Conservation (phyloP, 2,113 vertebrate species). For the Litocranius walleri region DNA sequence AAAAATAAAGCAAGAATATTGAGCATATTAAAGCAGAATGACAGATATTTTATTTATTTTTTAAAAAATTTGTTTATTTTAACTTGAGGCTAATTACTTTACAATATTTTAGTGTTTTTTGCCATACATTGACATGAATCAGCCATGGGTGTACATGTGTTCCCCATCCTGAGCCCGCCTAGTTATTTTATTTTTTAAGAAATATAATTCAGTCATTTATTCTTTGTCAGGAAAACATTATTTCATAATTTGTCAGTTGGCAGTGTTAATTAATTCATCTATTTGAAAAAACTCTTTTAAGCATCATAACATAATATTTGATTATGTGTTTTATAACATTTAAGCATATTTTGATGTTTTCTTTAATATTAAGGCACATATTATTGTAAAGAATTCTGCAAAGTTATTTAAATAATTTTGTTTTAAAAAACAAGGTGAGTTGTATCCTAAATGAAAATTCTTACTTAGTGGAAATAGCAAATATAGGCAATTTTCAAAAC, state of each 20-base stretch:
- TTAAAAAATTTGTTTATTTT: neutral
- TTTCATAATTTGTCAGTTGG: constrained; percentile 12
- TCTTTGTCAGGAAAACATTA: constrained; percentile 16
- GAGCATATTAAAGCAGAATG: constrained; percentile 3
- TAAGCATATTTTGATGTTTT: constrained; percentile 54
- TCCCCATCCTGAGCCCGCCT: neutral
- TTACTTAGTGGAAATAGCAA: neutral
- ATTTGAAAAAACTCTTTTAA: constrained; percentile 41
- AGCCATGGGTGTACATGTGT: neutral
- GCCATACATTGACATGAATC: neutral
- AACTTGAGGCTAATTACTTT: neutral
- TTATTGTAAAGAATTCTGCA: constrained; percentile 22
- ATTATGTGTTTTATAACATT: constrained; percentile 37
- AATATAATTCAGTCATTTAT: constrained; percentile 26
- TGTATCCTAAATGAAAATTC: neutral
- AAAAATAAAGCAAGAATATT: constrained; percentile 11
- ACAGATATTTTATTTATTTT: neutral
- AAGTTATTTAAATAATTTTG: neutral
- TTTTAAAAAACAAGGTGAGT: neutral
- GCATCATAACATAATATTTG: neutral
- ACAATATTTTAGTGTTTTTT: neutral
- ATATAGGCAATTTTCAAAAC: neutral
- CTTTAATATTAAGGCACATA: neutral
- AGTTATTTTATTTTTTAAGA: neutral
- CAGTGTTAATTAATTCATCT: constrained; percentile 25